Evolutionary conservation across 2,888 invertebrate genomes (phyloP), one percentile per base, ranked within the genome.

Genomic region (Notocelia uddmanniana): DNA sequence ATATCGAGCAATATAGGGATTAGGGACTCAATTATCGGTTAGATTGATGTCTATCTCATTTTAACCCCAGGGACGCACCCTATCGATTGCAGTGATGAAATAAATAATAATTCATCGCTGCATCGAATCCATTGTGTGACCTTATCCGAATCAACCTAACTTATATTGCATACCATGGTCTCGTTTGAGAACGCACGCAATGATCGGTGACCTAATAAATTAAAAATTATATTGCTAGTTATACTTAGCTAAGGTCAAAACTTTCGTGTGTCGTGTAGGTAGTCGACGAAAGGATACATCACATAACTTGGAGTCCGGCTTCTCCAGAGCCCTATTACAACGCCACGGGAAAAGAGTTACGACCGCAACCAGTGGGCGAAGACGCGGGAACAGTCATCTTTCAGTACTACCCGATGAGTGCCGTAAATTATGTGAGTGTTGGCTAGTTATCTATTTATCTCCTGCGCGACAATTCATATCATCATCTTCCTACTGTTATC

Each of bases 341-440:
- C 60, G 93, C 96, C 52, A 96, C 96, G 26, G 97, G 97, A 58
- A 95, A 95, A 82, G 98, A 98, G 90, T 94, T 97, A 23, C 96
- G 96, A 83, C 98, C 98, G 54, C 97, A 97, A 83, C 97, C 98
- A 2, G 96, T 98, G 8, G 97, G 97, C 15, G 97, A 98, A 85
- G 98, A 98, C 80, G 96, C 96, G 75, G 98, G 98, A 62, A 96
- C 96, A 15, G 95, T 98, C 19, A 96, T 97, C 73, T 98, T 96
- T 87, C 96, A 97, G 81, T 98, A 98, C 85, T 96, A 96, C 84
- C 98, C 98, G 11, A 96, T 97, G 91, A 97, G 97, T 85, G 96
- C 97, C 69, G 97, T 98, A 26, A 98, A 97, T 90, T 98, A 98
- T 89, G 98, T 98, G 90, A 95, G 97, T 82, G 21, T 19, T n/a